phyloP scores from a whole-genome alignment of 2,113 vertebrate genomes.

The Thalassarche chlororhynchos region DNA sequence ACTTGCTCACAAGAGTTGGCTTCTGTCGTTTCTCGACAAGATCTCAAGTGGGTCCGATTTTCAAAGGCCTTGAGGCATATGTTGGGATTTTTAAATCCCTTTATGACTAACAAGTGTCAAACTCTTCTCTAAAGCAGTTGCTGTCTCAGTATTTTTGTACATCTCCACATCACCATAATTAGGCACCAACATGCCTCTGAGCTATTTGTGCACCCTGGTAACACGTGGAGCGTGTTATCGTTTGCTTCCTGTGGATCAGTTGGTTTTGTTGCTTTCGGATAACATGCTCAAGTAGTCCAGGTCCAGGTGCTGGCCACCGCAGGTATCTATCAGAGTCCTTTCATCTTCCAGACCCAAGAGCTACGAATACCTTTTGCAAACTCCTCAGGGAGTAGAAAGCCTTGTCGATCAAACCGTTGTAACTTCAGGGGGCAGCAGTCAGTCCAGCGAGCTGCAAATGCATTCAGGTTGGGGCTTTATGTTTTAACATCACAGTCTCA shows the following conservation, averaged over 20 bases:
- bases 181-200: neutral
- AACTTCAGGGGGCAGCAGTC: neutral
- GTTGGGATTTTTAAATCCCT: neutral
- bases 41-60: neutral
- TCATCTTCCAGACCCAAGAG: neutral
- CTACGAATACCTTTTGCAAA: neutral
- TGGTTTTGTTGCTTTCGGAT: neutral
- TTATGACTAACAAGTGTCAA: neutral
- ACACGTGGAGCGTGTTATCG: accelerated
- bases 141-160: neutral
- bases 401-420: accelerated
- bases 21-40: neutral
- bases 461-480: neutral
- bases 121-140: neutral
- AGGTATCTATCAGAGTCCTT: neutral
- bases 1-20: neutral
- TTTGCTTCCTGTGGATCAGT: neutral
- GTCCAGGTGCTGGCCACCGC: neutral
- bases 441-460: neutral
- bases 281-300: neutral
- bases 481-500: neutral
- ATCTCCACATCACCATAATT: neutral
- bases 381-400: neutral
- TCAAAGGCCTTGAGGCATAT: neutral
- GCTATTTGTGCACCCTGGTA: neutral